Percentiles rank a stretch among this genome's conserved stretches.
phyloP scores from a whole-genome alignment of 1,140 invertebrate genomes.

The Colletes latitarsis region DNA sequence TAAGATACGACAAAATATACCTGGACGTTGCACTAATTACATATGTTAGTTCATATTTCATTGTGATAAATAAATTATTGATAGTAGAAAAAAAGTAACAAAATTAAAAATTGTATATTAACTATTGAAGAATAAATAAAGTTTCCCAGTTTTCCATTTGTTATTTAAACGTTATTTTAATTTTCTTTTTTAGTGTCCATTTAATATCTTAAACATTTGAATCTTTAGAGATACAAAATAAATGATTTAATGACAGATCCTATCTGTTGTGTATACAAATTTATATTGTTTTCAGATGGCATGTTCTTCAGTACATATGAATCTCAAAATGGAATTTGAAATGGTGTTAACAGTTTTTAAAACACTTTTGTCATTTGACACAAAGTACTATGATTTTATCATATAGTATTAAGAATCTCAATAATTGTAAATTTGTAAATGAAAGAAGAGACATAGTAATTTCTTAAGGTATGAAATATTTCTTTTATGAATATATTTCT shows the following conservation, averaged over 20 bases:
- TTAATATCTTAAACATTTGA: not conserved
- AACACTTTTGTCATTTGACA: not conserved
- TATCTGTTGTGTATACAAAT: conserved; percentile 26
- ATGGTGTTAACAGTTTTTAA: conserved; percentile 22
- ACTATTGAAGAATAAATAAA: conserved; percentile 63
- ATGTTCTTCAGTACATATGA: conserved; percentile 46
- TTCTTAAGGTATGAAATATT: conserved; percentile 40
- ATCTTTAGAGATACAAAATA: not conserved
- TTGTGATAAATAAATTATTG: conserved; percentile 45
- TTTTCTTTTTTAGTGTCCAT: conserved; percentile 29
- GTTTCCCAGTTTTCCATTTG: conserved; percentile 53
- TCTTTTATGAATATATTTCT: conserved; percentile 25
- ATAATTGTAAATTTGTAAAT: conserved; percentile 34
- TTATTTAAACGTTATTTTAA: conserved; percentile 18
- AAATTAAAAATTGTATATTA: conserved; percentile 52
- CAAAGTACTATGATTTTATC: conserved; percentile 32
- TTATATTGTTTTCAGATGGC: conserved; percentile 64
- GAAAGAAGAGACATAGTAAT: conserved; percentile 21
- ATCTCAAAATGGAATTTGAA: conserved; percentile 40
- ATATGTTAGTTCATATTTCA: conserved; percentile 31
- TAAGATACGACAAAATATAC: conserved; percentile 20
- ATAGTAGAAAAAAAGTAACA: conserved; percentile 11
- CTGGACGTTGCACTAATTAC: conserved; percentile 23
- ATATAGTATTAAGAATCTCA: not conserved
- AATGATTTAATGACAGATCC: not conserved